Evolutionary conservation across 2,888 invertebrate genomes (phyloP), one percentile per base, ranked within the genome.

Genomic region (Loripinus fragilis): DNA sequence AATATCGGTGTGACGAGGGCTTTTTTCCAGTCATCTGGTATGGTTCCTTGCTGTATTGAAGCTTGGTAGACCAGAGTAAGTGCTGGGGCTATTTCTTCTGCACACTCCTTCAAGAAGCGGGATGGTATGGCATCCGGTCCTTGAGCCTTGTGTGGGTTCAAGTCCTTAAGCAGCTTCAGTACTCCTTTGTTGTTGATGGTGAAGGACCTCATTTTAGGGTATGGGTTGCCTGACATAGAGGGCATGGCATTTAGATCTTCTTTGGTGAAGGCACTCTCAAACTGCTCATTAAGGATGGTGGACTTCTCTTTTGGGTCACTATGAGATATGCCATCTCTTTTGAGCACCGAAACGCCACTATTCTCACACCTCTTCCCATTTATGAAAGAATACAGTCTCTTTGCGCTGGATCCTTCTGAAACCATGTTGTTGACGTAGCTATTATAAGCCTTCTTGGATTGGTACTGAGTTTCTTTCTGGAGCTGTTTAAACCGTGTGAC

Each of bases 1-100:
- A 74, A 85, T 5, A 85, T 42, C 12, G 81, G 84, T 7, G 72
- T 72, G 12, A 86, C 74, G 45, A 76, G 20, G 5, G 83, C 85
- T 12, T 45, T 20, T 38, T 74, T 80, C 81, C 81, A 86, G 28
- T 74, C 80, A 30, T 33, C 2, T 60, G 82, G 82, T 5, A 85
- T 52, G 48, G 55, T 52, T n/a, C 75, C 67, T 20, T 45, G 65
- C 15, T 65, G n/a, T 12, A 71, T 30, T 15, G 80, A 85, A 30
- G 69, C 50, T 48, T 73, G 28, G 71, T 71, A 78, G 35, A 82
- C 66, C 17, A 69, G 28, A 15, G 85, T 65, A 7, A 85, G 52
- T 2, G 76, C 55, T 28, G 74, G 74, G 12, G 81, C 74, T 15
- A 83, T 30, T n/a, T 75, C 52, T 15, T 45, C 30, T 17, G 76